A percentile compares a stretch with the other conserved stretches of the same genome.
These are phyloP conservation scores for Drosophila busckii DNA, from an alignment of 1,140 invertebrate genomes.

Conservation along the genomic window DNA sequence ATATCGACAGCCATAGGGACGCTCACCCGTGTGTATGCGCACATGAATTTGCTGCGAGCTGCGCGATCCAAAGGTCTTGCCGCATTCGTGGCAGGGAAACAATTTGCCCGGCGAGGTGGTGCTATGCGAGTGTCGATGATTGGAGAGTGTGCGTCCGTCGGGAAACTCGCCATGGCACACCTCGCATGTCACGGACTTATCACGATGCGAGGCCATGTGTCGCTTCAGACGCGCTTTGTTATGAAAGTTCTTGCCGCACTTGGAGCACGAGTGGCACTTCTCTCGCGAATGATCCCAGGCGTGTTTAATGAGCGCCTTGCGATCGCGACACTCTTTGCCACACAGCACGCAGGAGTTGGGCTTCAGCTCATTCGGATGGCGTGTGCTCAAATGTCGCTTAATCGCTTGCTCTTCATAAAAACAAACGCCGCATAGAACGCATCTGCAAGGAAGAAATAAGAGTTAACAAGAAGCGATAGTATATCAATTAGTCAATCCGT, in stretches of 20 bases:
- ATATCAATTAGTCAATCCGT: too few relatives aligned
- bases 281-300: slow-evolving; percentile 83
- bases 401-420: slow-evolving; percentile 74
- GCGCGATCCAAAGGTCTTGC: slow-evolving; percentile 90
- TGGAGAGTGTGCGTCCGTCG: slow-evolving; percentile 84
- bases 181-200: slow-evolving; percentile 85
- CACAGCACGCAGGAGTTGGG: slow-evolving; percentile 82
- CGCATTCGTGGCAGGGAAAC: slow-evolving; percentile 91
- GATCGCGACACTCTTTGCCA: slow-evolving; percentile 85
- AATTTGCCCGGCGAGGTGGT: slow-evolving; percentile 82
- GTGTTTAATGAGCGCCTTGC: slow-evolving; percentile 84
- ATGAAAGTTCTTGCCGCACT: slow-evolving; percentile 85
- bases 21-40: slow-evolving; percentile 88
- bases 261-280: slow-evolving; percentile 82
- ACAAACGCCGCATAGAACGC: slow-evolving; percentile 71
- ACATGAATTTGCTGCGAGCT: slow-evolving; percentile 96
- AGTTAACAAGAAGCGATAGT: too few relatives aligned
- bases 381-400: slow-evolving; percentile 61
- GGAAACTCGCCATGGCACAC: slow-evolving; percentile 86
- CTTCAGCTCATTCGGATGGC: slow-evolving; percentile 69
- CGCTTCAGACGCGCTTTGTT: slow-evolving; percentile 83
- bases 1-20: slow-evolving; percentile 95
- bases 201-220: slow-evolving; percentile 85
- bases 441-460: slow-evolving; percentile 51
- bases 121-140: slow-evolving; percentile 85